phyloP scores from a whole-genome alignment of 2,113 vertebrate genomes.

The Notiomystis cincta region DNA sequence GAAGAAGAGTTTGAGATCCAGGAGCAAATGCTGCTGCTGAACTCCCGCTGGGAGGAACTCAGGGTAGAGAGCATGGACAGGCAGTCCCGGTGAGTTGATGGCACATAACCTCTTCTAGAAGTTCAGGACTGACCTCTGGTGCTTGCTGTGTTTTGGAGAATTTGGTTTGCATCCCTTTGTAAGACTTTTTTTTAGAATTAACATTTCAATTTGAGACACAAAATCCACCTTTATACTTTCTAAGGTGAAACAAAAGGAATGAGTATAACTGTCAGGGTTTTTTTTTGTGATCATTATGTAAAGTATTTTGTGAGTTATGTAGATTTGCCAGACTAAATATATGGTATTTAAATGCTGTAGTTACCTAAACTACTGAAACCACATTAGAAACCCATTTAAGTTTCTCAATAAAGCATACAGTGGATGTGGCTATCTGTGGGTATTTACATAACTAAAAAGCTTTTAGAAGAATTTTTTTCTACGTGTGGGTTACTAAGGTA shows the following conservation, averaged over 20 bases:
- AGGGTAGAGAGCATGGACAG: constrained; percentile 95
- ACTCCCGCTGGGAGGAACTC: constrained; percentile 92
- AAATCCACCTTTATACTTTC: neutral
- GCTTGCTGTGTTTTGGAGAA: neutral
- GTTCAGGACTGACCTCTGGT: neutral
- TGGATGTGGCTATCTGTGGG: neutral
- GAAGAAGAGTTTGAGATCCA: constrained; percentile 96
- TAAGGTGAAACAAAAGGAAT: neutral
- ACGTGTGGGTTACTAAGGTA: neutral
- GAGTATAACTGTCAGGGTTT: fast-evolving
- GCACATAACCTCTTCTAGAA: neutral
- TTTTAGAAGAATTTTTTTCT: neutral
- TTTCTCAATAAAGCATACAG: neutral
- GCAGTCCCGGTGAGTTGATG: constrained; percentile 84
- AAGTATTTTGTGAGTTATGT: neutral
- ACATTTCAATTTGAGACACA: neutral
- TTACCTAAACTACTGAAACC: neutral
- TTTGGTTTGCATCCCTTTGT: neutral
- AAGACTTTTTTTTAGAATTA: neutral
- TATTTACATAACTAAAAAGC: neutral
- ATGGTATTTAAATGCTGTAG: neutral
- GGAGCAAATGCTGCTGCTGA: constrained; percentile 94
- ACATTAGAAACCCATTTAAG: neutral
- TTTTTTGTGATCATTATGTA: neutral
- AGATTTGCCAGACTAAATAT: neutral